Evolutionary conservation across 2,113 vertebrate species (phyloP).

Genomic region (Promerops cafer): DNA sequence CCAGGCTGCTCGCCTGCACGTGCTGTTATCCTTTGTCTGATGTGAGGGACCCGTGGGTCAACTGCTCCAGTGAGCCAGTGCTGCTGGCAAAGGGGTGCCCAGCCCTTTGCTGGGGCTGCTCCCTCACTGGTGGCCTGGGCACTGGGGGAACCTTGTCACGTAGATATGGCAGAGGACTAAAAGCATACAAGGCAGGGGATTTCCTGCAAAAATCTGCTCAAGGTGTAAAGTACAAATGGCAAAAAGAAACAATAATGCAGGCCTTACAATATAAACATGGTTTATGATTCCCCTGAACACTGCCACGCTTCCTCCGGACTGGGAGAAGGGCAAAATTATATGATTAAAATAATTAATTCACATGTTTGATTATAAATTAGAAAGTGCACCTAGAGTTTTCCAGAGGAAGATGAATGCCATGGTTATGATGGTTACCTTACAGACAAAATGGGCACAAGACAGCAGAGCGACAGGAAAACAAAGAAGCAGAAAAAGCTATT

Average conservation of each 20-base stretch:
- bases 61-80: accelerated
- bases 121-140: not conserved
- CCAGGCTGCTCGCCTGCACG: not conserved
- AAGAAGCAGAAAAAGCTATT: not conserved
- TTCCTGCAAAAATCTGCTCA: not conserved
- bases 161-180: not conserved
- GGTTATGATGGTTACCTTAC: not conserved
- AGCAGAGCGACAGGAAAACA: not conserved
- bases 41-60: accelerated
- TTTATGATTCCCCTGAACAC: not conserved
- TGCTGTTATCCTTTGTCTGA: not conserved
- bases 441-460: not conserved
- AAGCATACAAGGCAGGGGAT: not conserved
- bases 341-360: not conserved
- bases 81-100: not conserved
- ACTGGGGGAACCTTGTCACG: accelerated
- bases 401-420: not conserved
- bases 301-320: not conserved
- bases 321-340: not conserved
- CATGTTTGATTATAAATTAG: not conserved
- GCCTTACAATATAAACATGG: not conserved
- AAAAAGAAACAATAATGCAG: not conserved
- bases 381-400: not conserved
- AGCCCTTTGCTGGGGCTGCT: not conserved
- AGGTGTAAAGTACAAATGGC: not conserved